Evolutionary conservation across 2,888 invertebrate species (phyloP).

Genomic region (Acleris holmiana): DNA sequence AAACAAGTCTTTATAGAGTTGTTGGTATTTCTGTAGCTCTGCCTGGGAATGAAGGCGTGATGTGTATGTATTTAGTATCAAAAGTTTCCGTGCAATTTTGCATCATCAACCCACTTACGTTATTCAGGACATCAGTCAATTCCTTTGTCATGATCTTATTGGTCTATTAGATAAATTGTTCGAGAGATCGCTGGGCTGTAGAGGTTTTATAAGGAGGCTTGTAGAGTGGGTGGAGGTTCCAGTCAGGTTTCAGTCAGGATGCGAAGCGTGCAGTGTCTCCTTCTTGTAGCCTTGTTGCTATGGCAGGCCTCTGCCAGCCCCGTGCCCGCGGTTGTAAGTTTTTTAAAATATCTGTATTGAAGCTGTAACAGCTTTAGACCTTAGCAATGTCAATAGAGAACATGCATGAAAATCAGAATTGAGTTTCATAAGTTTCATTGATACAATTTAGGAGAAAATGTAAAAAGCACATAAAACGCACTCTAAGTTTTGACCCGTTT

Average conservation of each 20-base stretch:
- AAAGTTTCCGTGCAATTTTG: not conserved
- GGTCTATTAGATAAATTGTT: constrained; percentile 1
- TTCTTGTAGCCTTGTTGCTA: constrained; percentile 26
- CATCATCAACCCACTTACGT: not conserved
- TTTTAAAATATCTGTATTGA: not conserved
- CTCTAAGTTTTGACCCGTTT: too few species aligned
- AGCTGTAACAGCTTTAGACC: not conserved
- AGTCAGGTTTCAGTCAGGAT: constrained; percentile 20
- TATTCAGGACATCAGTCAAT: constrained; percentile 3
- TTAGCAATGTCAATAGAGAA: too few species aligned
- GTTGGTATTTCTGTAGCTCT: too few species aligned
- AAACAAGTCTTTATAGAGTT: too few species aligned
- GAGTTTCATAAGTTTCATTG: too few species aligned
- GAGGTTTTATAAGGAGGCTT: constrained; percentile 14
- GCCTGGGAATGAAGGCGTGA: too few species aligned
- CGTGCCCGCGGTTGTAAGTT: constrained; percentile 16
- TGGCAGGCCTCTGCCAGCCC: constrained; percentile 28
- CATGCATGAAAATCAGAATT: too few species aligned
- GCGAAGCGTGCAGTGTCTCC: constrained; percentile 26
- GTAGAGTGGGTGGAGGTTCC: not conserved
- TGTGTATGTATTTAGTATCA: too few species aligned
- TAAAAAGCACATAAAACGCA: too few species aligned
- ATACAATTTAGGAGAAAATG: too few species aligned
- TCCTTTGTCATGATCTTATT: constrained; percentile 1
- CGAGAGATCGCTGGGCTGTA: not conserved